Percentiles rank a stretch among this genome's conserved stretches.
Conservation (phyloP, 2,113 vertebrate genomes). For the Odocoileus virginianus region DNA sequence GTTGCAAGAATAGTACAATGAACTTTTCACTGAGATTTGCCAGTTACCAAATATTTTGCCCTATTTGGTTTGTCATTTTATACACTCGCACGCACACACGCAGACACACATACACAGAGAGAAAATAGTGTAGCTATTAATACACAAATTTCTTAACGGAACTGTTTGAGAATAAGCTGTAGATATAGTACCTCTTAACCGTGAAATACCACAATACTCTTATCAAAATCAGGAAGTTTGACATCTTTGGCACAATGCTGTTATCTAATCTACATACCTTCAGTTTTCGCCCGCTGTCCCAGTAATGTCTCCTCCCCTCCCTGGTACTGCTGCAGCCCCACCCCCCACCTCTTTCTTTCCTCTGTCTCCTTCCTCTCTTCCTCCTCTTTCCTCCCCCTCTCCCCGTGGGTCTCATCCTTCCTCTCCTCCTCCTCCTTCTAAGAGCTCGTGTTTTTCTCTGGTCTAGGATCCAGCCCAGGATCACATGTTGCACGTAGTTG, state of each 20-base stretch:
- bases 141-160: neutral
- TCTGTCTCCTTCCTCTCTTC: neutral
- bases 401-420: neutral
- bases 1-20: neutral
- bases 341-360: too few species aligned
- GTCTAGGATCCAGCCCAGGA: neutral
- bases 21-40: neutral
- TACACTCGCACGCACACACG: too few species aligned
- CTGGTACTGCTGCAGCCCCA: neutral
- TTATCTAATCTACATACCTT: neutral
- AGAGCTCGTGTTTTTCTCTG: neutral
- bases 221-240: constrained; percentile 4
- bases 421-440: neutral
- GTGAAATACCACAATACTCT: neutral
- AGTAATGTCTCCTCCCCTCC: neutral
- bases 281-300: neutral
- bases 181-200: neutral
- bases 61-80: neutral
- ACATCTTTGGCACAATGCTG: neutral
- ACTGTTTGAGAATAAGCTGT: neutral
- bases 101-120: neutral
- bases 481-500: neutral
- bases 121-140: neutral
- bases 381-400: neutral
- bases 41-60: neutral